Evolutionary conservation across 2,113 vertebrate genomes (phyloP), one percentile per base, ranked within the genome.

Genomic region (Isichthys henryi): DNA sequence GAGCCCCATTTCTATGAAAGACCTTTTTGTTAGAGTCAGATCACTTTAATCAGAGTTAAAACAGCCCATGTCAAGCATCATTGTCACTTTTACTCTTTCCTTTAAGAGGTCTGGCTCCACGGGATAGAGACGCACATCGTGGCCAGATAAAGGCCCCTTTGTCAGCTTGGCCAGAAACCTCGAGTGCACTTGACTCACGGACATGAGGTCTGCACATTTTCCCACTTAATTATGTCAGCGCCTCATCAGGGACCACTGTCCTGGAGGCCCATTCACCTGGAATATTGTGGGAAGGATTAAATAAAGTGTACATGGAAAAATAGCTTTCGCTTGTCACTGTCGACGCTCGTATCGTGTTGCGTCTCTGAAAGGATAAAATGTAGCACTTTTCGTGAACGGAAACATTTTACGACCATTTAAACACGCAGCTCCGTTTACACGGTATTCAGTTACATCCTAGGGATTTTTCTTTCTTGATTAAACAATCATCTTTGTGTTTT

Each of bases 31-130:
- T 53, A 31, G 85, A 45, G 23, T n/a, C 27, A 52, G 85, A 86
- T 86, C 82, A n/a, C 82, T 84, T 84, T 84, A 84, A 84, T 86
- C 85, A 86, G 48, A 50, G 45, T 17, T 86, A 50, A 52, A 53
- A 52, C 48, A 27, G 23, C 48, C 85, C 48, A 9, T 58, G 86
- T 87, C 50, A 58, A 58, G 86, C 86, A 56, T 87, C 86, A 62
- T 62, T 58, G 53, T 58, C 53, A 88, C 87, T 88, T 88, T 43
- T 46, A 43, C 49, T 21, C 17, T 3, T 15, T 35, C 35, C 35
- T 88, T 43, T 23, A 86, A 62, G 56, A 58, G 2, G 52, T 15
- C 19, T 6, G 17, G 23, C 10, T 86, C 49, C 27, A 7, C n/a
- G 23, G 4, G 85, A 86, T 5, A 86, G 46, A 7, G 4, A 43